Evolutionary conservation across 2,888 invertebrate genomes (phyloP), one percentile per base, ranked within the genome.

Genomic region (Empis stercorea): DNA sequence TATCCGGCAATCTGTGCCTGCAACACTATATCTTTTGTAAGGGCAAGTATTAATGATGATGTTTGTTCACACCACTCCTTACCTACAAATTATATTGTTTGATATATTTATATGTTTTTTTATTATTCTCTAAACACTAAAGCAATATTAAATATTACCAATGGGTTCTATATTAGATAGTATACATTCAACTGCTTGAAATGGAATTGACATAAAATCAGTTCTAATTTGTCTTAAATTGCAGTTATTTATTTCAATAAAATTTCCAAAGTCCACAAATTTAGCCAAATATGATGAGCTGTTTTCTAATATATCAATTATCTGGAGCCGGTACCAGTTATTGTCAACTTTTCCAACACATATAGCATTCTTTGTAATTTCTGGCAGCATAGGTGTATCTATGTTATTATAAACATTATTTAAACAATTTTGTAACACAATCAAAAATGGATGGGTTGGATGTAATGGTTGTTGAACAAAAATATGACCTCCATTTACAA

Each of bases 391-490:
- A 34, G 96, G 94, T 40, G 89, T 81, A 52, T 81, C 81, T 48
- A 80, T 77, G 56, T 78, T 78, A 53, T 78, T 78, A 71, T 97
- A 97, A 53, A 85, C 83, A 50, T 76, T 74, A 57, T 81, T 83
- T 84, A 97, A 91, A 63, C 78, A 81, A 57, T 77, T 76, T 65
- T 86, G 87, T 57, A 95, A 76, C 51, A 83, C 73, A 60, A 84
- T 80, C 57, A 96, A 76, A 48, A 84, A 81, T 15, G 87, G 86
- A 73, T 85, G 93, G 40, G 93, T 84, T 7, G 96, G 95, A 73
- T 97, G 96, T 49, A 91, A 82, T 4, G 93, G 94, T 68, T 94
- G 87, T 68, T 96, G 96, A 49, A 99, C 76, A 73, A 96, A 97
- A 63, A 97, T 76, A 66, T 93, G 92, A 39, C 85, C 84, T 45